Evolutionary conservation across 2,113 vertebrate genomes (phyloP).

Genomic region (Platanista minor): DNA sequence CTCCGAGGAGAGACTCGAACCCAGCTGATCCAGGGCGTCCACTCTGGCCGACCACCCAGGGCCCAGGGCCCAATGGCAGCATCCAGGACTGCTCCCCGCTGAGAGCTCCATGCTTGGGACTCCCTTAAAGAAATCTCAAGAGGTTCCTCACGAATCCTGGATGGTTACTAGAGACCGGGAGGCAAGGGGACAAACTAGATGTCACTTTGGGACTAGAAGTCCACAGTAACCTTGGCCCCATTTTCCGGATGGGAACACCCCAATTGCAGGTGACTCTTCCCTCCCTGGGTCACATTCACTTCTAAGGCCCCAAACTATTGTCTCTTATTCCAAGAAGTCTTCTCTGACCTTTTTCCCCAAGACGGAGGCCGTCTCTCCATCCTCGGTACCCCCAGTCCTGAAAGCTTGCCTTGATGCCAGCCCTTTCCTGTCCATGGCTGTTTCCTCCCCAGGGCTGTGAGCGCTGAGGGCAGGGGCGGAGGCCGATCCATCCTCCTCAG

Average conservation of each 20-base stretch:
- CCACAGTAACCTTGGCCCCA: background rate
- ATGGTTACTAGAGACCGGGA: background rate
- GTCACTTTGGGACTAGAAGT: background rate
- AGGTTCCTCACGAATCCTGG: background rate
- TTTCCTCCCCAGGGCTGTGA: background rate
- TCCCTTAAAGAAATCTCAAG: background rate
- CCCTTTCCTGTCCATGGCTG: background rate
- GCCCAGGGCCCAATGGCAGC: accelerated
- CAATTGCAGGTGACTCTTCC: background rate
- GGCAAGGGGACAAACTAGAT: background rate
- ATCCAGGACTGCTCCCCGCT: background rate
- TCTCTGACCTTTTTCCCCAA: background rate
- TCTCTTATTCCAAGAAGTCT: background rate
- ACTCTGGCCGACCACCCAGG: background rate
- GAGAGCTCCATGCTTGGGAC: background rate
- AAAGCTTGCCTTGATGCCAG: background rate
- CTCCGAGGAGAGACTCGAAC: background rate
- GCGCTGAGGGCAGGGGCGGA: background rate
- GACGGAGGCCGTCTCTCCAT: background rate
- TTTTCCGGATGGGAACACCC: background rate
- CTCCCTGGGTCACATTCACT: background rate
- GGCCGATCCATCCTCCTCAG: background rate
- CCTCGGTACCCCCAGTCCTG: background rate
- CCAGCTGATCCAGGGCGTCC: background rate
- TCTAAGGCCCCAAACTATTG: background rate